Percentiles rank a stretch among this genome's conserved stretches.
Conservation (phyloP, 2,888 invertebrate species). For the Drosophila mulleri region DNA sequence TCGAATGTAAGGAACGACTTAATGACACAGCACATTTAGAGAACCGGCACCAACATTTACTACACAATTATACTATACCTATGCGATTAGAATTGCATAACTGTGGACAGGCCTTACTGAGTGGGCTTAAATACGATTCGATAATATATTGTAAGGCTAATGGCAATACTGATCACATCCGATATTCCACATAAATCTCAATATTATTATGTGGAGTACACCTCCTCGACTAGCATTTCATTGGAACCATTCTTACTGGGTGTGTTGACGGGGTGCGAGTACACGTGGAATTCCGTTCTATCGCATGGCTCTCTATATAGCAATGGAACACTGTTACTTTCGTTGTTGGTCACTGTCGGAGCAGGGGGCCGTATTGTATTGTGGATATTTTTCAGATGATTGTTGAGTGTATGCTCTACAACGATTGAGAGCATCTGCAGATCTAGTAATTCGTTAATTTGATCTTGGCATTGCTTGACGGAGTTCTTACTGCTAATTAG, state of each 20-base stretch:
- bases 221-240: no score
- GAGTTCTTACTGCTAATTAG: not conserved
- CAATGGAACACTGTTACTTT: not conserved
- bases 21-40: not conserved
- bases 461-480: not conserved
- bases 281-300: not conserved
- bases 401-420: not conserved
- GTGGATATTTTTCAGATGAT: not conserved
- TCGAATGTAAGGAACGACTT: not conserved
- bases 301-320: not conserved
- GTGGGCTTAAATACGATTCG: no score
- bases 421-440: not conserved
- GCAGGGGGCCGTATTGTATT: not conserved
- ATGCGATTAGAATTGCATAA: not conserved
- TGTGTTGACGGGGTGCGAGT: not conserved
- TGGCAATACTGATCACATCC: no score
- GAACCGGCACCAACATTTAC: not conserved
- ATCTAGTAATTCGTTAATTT: not conserved
- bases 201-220: no score
- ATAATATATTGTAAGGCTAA: no score
- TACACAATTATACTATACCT: constrained; percentile 2
- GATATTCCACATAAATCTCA: no score
- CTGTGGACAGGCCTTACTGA: not conserved
- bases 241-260: not conserved
- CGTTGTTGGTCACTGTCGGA: not conserved